phyloP scores from a whole-genome alignment of 37 sponge, comb jelly and placozoan species.

The Cladorhizidae sp. region DNA sequence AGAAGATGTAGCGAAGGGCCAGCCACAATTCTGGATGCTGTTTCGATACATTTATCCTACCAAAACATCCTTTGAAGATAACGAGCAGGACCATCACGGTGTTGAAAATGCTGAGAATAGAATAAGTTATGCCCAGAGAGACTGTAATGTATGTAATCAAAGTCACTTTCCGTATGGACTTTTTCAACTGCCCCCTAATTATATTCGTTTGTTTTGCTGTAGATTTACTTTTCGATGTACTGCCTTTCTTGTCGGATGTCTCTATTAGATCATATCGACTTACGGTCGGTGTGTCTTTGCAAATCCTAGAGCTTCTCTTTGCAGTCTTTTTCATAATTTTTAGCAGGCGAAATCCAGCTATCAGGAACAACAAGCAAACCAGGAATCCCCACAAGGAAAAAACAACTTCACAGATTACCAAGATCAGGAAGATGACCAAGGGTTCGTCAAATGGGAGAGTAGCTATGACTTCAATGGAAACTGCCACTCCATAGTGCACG shows the following conservation, averaged over 20 bases:
- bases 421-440: neutral
- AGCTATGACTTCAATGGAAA: slow-evolving; percentile 47
- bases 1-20: slow-evolving; percentile 1
- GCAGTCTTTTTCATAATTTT: slow-evolving; percentile 25
- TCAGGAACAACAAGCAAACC: slow-evolving; percentile 48
- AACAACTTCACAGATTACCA: slow-evolving; percentile 47
- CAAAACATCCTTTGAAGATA: slow-evolving; percentile 31
- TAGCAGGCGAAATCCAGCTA: slow-evolving; percentile 45
- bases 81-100: neutral
- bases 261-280: slow-evolving; percentile 15
- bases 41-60: neutral
- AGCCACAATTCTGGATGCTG: slow-evolving; percentile 45
- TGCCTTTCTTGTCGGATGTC: slow-evolving; percentile 11
- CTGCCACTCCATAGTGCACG: slow-evolving; percentile 53
- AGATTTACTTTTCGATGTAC: neutral
- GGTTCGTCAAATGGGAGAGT: slow-evolving; percentile 3
- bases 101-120: slow-evolving; percentile 25
- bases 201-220: slow-evolving; percentile 26
- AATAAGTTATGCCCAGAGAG: slow-evolving; percentile 49
- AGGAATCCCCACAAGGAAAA: slow-evolving; percentile 64
- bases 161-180: slow-evolving; percentile 51
- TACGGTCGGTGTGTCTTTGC: slow-evolving; percentile 17
- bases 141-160: slow-evolving; percentile 49
- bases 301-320: slow-evolving; percentile 18
- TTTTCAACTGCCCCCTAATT: slow-evolving; percentile 12